Evolutionary conservation across 2,888 invertebrate species (phyloP), one percentile per base, ranked within the genome.

Genomic region (Rhagonycha lutea): DNA sequence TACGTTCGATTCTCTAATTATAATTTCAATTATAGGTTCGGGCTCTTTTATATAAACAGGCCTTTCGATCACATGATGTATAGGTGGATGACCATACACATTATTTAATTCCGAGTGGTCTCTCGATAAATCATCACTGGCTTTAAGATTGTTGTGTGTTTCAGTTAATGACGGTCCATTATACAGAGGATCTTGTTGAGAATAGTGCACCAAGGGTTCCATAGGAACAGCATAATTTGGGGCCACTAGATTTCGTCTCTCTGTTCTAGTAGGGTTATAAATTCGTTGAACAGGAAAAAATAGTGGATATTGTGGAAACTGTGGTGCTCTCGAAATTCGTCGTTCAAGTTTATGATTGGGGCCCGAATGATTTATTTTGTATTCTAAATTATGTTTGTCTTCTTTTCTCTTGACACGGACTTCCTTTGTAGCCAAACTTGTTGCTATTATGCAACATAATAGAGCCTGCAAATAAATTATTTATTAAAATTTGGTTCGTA

Each of bases 21-120:
- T 96, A 80, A 96, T 96, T 88, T 96, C 96, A 82, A 96, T 96
- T 18, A 96, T 96, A 5, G 96, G 96, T 84, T 96, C 96, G 0
- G 96, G 96, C 70, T 95, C 94, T 85, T 94, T 93, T 79, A 93
- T 90, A 82, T 88, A 88, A 71, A 88, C 84, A 2, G 86, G 88
- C 73, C 86, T 83, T 74, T 88, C 88, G 26, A 87, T 83, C 14
- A 87, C 84, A 14, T 84, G 84, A 12, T 85, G 84, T 47, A 81
- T 80, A 68, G 79, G 79, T 62, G 86, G 86, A 76, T 90, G 89
- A 73, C 90, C 90, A 80, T 88, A 91, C 61, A 87, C 87, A 81
- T 88, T 89, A 26, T 86, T 86, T 77, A 87, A 83, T 79, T 90
- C 89, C 80, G 87, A 87, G 80, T 90, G 90, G 69, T 88, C 88